These are phyloP conservation scores for Coracopsis vasa DNA, from an alignment of 2,113 vertebrate species.

Conservation along the genomic window DNA sequence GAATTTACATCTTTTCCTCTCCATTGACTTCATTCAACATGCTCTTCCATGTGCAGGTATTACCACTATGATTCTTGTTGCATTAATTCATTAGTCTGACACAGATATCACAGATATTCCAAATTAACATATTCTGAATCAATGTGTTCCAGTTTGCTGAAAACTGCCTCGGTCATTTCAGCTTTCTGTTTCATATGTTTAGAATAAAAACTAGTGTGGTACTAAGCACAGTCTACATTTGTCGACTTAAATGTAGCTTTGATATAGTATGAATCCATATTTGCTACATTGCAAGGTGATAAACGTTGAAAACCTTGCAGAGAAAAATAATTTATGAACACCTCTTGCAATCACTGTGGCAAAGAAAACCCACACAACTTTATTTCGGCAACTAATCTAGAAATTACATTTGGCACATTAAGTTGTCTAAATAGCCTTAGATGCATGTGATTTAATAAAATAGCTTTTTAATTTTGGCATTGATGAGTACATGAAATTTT, in stretches of 20 bases:
- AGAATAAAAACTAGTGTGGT: background rate
- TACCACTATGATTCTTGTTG: conserved; percentile 31
- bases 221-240: background rate
- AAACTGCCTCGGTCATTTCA: conserved; percentile 12
- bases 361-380: too few species aligned
- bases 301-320: background rate
- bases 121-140: conserved; percentile 34
- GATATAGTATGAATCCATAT: background rate
- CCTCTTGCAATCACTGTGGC: background rate
- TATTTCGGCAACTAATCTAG: background rate
- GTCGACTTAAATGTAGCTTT: background rate
- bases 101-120: conserved; percentile 20
- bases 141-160: conserved; percentile 21
- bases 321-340: background rate
- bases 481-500: background rate
- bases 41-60: background rate
- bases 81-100: conserved; percentile 47
- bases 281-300: background rate
- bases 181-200: background rate
- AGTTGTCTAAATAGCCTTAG: background rate
- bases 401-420: background rate
- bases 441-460: background rate
- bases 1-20: conserved; percentile 1
- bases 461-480: background rate
- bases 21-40: background rate